Percentiles rank a stretch among this genome's conserved stretches.
These are phyloP conservation scores for Callorhinus ursinus DNA, from an alignment of 2,113 vertebrate species.

Conservation along the genomic window DNA sequence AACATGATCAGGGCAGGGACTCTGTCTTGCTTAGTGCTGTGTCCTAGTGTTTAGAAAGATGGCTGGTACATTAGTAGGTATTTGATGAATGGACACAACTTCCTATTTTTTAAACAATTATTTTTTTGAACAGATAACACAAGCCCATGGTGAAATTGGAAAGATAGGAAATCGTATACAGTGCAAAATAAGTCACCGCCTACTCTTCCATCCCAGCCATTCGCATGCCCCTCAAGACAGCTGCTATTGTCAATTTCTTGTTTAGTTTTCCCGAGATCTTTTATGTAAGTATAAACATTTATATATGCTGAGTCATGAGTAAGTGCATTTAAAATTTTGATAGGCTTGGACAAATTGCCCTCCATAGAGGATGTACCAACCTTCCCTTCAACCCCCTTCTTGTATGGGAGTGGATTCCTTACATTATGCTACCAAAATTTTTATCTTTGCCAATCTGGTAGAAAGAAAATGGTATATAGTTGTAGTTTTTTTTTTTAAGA, in stretches of 20 bases:
- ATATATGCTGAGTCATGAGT: background rate
- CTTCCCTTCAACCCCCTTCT: background rate
- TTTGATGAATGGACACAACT: background rate
- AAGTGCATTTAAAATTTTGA: background rate
- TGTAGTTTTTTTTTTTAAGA: background rate
- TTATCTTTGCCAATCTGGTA: constrained; percentile 19
- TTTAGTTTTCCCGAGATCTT: background rate
- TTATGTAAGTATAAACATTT: background rate
- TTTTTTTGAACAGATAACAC: constrained; percentile 25
- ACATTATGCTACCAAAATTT: background rate
- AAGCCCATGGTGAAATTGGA: background rate
- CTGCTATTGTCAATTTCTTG: background rate
- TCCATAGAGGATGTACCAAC: background rate
- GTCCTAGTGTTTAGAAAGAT: background rate
- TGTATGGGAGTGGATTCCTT: background rate
- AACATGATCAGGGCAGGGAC: background rate
- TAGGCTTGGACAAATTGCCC: background rate
- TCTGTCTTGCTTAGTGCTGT: background rate
- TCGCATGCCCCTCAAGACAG: background rate
- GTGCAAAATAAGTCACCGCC: background rate
- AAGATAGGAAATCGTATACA: background rate
- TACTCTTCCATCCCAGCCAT: background rate
- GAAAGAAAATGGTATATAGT: background rate
- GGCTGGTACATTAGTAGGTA: background rate
- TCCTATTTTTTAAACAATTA: constrained; percentile 18